A percentile compares a stretch with the other conserved stretches of the same genome.
phyloP scores from a whole-genome alignment of 2,888 invertebrate genomes.

The Epistrophella euchroma region DNA sequence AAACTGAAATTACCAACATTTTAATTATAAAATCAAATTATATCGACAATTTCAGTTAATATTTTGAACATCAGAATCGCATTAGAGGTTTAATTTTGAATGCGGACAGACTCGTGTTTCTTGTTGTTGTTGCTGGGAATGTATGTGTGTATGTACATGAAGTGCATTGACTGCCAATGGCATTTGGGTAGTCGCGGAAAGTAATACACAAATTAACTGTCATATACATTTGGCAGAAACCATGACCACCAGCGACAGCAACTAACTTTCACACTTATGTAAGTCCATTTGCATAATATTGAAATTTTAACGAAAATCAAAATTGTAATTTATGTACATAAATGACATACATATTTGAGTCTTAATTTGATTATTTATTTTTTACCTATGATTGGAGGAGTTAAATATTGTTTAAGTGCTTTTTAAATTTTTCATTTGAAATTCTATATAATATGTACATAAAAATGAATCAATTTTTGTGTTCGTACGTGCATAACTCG shows the following conservation, averaged over 20 bases:
- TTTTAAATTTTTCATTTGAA: neutral
- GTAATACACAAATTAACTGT: neutral
- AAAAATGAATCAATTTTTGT: no score
- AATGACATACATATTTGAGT: neutral
- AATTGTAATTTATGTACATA: neutral
- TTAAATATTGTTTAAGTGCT: neutral
- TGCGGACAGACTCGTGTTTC: no score
- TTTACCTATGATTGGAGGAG: neutral
- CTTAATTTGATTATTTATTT: neutral
- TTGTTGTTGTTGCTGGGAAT: no score
- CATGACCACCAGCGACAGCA: no score
- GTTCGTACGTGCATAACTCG: no score
- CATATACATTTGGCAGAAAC: neutral
- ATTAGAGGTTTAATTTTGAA: slow-evolving; percentile 37
- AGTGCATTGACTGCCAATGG: neutral
- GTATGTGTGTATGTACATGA: neutral
- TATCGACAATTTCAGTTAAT: slow-evolving; percentile 30
- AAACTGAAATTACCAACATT: slow-evolving; percentile 44
- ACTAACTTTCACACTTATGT: neutral
- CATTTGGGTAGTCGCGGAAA: neutral
- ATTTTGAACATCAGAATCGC: slow-evolving; percentile 41
- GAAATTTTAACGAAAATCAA: neutral
- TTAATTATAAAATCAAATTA: slow-evolving; percentile 56
- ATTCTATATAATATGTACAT: no score
- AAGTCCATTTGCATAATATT: neutral